Evolutionary conservation across 2,797 vertebrate species (phyloP).

Genomic region (Steatocranus sp.): DNA sequence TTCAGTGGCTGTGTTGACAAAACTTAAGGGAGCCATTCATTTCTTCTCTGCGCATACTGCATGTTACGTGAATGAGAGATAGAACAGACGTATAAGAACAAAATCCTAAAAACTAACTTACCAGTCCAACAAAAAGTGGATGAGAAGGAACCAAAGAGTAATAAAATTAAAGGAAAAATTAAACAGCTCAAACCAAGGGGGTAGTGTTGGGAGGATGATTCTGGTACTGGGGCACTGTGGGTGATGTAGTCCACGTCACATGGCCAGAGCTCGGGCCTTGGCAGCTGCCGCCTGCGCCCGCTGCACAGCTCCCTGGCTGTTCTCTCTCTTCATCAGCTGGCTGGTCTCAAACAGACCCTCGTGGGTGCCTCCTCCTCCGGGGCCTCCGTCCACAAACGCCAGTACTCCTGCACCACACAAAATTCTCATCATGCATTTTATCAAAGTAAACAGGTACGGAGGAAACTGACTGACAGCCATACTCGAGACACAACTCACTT

Average conservation of each 20-base stretch:
- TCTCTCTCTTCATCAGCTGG: constrained; percentile 82
- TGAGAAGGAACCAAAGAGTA: background rate
- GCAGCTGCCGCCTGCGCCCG: constrained; percentile 82
- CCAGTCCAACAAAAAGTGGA: background rate
- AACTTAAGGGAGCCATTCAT: background rate
- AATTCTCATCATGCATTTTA: background rate
- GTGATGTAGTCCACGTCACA: constrained; percentile 61
- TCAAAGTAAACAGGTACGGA: background rate
- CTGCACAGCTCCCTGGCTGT: constrained; percentile 77
- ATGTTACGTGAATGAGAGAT: background rate
- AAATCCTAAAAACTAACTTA: background rate
- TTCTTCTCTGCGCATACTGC: background rate
- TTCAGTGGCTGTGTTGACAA: constrained; percentile 21
- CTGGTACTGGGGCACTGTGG: constrained; percentile 4
- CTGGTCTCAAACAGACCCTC: constrained; percentile 90
- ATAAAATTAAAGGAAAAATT: background rate
- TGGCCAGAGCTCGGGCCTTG: constrained; percentile 80
- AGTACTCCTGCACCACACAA: constrained; percentile 76
- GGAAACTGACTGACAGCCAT: background rate
- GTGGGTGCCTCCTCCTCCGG: constrained; percentile 63
- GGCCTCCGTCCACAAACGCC: constrained; percentile 80
- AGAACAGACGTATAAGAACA: background rate
- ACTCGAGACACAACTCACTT: background rate
- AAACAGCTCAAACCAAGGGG: background rate
- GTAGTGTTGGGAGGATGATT: background rate